Conservation (phyloP, 2,113 vertebrate genomes). For the Ancistrus triradiatus region DNA sequence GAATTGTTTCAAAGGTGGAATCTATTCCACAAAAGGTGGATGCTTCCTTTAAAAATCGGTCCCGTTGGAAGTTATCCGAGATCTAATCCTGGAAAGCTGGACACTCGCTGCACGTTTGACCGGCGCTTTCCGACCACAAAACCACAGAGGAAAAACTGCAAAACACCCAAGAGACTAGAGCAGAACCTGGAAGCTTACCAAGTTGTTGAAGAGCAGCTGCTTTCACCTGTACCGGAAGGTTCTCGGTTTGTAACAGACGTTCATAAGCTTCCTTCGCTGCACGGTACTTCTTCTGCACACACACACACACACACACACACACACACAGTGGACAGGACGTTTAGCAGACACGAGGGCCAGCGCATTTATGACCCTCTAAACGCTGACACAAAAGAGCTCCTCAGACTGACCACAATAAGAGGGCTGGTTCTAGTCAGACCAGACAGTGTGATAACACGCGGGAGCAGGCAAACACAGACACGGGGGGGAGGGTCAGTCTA, state of each 20-base stretch:
- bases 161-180: no score
- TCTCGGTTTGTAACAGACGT: slow-evolving; percentile 90
- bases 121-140: no score
- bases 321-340: slow-evolving; percentile 32
- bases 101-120: no score
- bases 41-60: no score
- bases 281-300: slow-evolving; percentile 89
- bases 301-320: slow-evolving; percentile 33
- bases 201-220: slow-evolving; percentile 95
- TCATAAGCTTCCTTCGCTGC: slow-evolving; percentile 97
- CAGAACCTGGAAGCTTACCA: slow-evolving; percentile 84
- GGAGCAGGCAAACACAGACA: slow-evolving; percentile 25
- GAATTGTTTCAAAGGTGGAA: no score
- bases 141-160: no score
- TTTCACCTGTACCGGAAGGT: slow-evolving; percentile 97
- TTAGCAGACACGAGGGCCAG: slow-evolving; percentile 55
- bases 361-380: slow-evolving; percentile 58
- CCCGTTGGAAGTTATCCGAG: no score
- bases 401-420: slow-evolving; percentile 53
- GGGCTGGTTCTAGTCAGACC: slow-evolving; percentile 30
- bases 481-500: slow-evolving; percentile 56
- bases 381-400: slow-evolving; percentile 58
- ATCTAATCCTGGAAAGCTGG: no score
- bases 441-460: slow-evolving; percentile 21
- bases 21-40: no score